Percentiles rank a stretch among this genome's conserved stretches.
phyloP scores from a whole-genome alignment of 2,888 invertebrate genomes.

The Agrotis clavis region DNA sequence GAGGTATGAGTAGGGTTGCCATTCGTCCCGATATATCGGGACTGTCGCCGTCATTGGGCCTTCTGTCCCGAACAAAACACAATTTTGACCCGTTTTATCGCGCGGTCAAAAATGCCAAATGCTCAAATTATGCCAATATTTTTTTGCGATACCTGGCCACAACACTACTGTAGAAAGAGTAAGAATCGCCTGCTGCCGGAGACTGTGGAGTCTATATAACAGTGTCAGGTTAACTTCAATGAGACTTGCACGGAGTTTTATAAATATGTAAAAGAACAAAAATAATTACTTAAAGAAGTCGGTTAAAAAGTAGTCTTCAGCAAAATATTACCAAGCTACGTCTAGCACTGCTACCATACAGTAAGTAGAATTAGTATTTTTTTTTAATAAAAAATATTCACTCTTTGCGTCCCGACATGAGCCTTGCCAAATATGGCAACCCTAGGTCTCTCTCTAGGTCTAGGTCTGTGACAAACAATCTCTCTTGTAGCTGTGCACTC shows the following conservation, averaged over 20 bases:
- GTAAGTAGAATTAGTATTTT: constrained; percentile 2
- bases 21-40: too few relatives aligned
- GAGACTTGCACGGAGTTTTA: constrained; percentile 53
- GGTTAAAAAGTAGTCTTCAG: constrained; percentile 19
- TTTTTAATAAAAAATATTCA: constrained; percentile 2
- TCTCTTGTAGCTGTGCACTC: too few relatives aligned
- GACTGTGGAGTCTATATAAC: too few relatives aligned
- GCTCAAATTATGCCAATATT: too few relatives aligned
- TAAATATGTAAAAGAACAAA: constrained; percentile 21
- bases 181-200: too few relatives aligned
- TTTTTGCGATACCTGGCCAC: too few relatives aligned
- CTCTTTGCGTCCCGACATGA: constrained; percentile 11
- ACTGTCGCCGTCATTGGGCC: too few relatives aligned
- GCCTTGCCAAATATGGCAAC: constrained; percentile 19
- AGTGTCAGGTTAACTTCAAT: constrained; percentile 8
- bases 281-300: constrained; percentile 9
- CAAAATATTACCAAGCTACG: constrained; percentile 17
- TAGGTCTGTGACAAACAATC: neutral
- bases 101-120: neutral
- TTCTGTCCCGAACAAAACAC: too few relatives aligned
- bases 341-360: constrained; percentile 13
- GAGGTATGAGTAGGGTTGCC: too few relatives aligned
- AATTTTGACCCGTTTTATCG: too few relatives aligned
- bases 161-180: too few relatives aligned
- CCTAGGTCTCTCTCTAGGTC: too few relatives aligned